These are phyloP conservation scores for Cotesia typhae DNA, from an alignment of 1,140 invertebrate species.

Conservation along the genomic window DNA sequence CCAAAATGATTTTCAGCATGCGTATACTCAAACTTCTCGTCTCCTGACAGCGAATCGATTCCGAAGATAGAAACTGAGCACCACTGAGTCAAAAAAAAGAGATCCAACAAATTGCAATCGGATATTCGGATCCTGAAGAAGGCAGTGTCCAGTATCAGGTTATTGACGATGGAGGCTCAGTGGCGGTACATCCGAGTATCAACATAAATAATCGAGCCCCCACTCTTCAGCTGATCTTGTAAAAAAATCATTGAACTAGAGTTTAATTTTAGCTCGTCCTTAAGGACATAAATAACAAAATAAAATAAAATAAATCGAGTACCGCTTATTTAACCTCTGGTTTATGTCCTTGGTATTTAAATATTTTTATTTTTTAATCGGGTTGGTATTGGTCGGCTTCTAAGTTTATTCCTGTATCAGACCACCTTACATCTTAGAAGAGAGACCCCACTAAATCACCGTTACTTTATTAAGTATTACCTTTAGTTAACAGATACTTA, in stretches of 20 bases:
- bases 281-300: too few species aligned
- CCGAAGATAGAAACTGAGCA: slow-evolving; percentile 6
- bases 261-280: too few species aligned
- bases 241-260: too few species aligned
- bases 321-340: too few species aligned
- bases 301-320: too few species aligned
- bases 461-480: slow-evolving; percentile 69
- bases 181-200: slow-evolving; percentile 51
- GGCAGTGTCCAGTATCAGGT: slow-evolving; percentile 52
- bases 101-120: slow-evolving; percentile 53
- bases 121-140: slow-evolving; percentile 52
- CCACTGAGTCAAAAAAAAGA: slow-evolving; percentile 43
- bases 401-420: slow-evolving; percentile 6
- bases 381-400: background rate
- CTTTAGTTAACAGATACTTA: slow-evolving; percentile 68
- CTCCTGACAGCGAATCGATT: background rate
- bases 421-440: slow-evolving; percentile 30
- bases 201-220: slow-evolving; percentile 46
- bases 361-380: background rate
- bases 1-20: background rate
- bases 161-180: slow-evolving; percentile 50
- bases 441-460: slow-evolving; percentile 61
- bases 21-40: background rate
- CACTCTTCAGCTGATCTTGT: background rate
- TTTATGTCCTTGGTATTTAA: too few species aligned